Base-by-base conservation (phyloP, 2,888 invertebrate genomes). In the Metopia argyrocephala region DNA sequence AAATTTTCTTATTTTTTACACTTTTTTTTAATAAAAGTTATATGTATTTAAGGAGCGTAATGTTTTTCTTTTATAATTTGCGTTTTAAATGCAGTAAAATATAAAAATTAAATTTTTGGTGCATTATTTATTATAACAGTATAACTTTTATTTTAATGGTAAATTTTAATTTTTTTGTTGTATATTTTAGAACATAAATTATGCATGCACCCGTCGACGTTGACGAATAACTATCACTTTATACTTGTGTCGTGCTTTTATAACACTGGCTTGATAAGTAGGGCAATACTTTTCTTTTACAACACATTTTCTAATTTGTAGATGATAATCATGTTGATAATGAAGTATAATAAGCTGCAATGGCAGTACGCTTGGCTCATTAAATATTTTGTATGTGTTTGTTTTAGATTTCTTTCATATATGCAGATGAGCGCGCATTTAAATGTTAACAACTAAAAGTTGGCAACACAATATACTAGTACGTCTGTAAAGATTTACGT, bases 401-500 rank as follows among this genome's bases (percentile, higher is more conserved):
- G 21, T 50, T 57, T 25, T 6, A 38, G 15, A 12, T 66, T 57
- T 15, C 38, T 57, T 46, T 28, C 28, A 38, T 38, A 15, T 2
- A 38, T 38, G 21, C 59, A 45, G 48, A 9, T 15, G 12, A 7
- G 3, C 6, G 52, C 27, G 2, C 56, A 25, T 23, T 28, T 18
- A 23, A 54, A 45, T 21, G 18, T n/a, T 28, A n/a, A n/a, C n/a
- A n/a, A n/a, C n/a, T n/a, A n/a, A n/a, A n/a, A 50, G 21, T 56
- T 64, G 61, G 50, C 20, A 68, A 68, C 18, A 20, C 59, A 57
- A 27, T 27, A 56, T 9, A 64, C 25, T 15, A 56, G 66, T 59
- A 78, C 81, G 78, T 81, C 81, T 70, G 78, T 81, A 46, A 75
- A 70, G 78, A 62, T 70, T 70, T 78, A 75, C 74, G 74, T 78